Evolutionary conservation across 2,113 vertebrate genomes (phyloP), one percentile per base, ranked within the genome.

Genomic region (Dryoscopus gambensis): DNA sequence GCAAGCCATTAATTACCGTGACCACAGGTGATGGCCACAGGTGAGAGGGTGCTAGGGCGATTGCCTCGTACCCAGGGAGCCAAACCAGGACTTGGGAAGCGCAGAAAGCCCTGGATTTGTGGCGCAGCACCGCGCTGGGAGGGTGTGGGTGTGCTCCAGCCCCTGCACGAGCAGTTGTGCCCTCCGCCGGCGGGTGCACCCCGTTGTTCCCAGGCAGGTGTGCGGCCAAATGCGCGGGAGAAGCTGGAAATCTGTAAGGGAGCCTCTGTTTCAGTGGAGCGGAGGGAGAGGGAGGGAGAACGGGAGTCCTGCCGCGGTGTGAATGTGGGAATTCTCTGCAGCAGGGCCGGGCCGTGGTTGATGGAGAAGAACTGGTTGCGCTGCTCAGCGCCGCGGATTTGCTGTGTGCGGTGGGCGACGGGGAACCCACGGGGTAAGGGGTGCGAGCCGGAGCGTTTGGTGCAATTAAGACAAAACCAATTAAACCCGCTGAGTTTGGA

Each of bases 131-230:
- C 1, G 8, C 16, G 13, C 4, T 1, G 13, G 31, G 59, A 21
- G 11, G 12, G 22, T 7, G 19, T 0, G 2, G 27, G 4, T 7
- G 20, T 3, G 55, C 62, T 42, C 59, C 5, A 3, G 1, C 15
- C 9, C 47, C n/a, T 8, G 6, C 11, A 1, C 3, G 0, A 8
- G n/a, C 49, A 4, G 19, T 4, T 3, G 25, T 3, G 6, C 9
- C 2, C 53, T 3, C 9, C 33, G 0, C 22, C 6, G 40, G 3
- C 7, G 0, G 0, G 8, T 2, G 15, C 6, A 0, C 4, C 31
- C 25, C 22, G 7, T 1, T 1, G 0, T 10, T 13, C 53, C 7
- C 7, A 11, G 28, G 5, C 50, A n/a, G 69, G 57, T 85, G 59
- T 0, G 57, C 20, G 78, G 28, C 28, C 52, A 13, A 76, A 28